Conservation (phyloP, 2,797 vertebrate species). For the Mallotus villosus region DNA sequence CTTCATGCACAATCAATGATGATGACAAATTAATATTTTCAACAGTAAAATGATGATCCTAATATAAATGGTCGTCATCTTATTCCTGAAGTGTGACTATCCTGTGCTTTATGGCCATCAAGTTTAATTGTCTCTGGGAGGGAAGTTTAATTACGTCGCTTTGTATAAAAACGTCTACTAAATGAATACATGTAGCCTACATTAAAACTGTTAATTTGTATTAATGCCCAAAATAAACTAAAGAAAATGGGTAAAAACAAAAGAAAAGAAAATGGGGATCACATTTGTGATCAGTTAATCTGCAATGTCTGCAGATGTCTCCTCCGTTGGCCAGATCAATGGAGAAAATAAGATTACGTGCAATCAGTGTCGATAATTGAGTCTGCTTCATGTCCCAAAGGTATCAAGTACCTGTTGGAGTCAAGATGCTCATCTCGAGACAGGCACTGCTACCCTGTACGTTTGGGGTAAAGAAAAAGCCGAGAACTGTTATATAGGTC, state of each 20-base stretch:
- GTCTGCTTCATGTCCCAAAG: neutral
- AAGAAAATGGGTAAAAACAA: no score
- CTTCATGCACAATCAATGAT: no score
- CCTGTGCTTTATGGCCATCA: neutral
- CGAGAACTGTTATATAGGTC: neutral
- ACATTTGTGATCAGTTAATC: no score
- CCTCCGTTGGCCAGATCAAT: neutral
- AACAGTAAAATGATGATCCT: neutral
- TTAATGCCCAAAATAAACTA: no score
- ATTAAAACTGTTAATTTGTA: no score
- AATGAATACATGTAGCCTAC: no score
- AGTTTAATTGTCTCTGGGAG: neutral
- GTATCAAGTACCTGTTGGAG: slow-evolving; percentile 2
- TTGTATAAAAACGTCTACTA: no score
- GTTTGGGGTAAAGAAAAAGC: neutral
- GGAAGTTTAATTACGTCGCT: neutral
- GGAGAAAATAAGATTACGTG: slow-evolving; percentile 5
- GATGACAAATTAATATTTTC: neutral
- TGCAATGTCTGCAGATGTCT: neutral
- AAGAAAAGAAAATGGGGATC: no score
- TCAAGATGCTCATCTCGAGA: neutral
- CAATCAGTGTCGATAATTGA: slow-evolving; percentile 3
- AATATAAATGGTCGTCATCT: neutral
- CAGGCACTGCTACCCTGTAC: neutral
- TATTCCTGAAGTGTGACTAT: neutral